Conservation (phyloP, 1,140 invertebrate genomes). For the Drosophila lacteicornis region DNA sequence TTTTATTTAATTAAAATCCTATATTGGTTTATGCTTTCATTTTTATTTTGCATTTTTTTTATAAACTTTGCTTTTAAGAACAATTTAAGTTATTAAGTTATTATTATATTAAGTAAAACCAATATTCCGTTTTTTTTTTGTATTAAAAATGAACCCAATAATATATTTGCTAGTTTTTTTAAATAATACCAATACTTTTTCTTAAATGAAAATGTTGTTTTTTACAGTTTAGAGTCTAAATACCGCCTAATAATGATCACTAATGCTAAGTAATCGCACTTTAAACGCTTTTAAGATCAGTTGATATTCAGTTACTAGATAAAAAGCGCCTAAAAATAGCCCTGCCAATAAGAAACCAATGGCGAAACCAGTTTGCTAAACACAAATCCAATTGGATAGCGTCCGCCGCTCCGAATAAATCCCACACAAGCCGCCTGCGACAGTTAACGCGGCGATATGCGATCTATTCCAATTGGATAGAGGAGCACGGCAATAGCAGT, state of each 20-base stretch:
- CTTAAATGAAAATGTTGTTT: not conserved
- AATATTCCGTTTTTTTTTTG: no score
- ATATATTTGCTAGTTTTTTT: no score
- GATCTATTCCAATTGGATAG: slow-evolving; percentile 40
- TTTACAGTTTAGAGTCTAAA: not conserved
- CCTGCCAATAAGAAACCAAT: slow-evolving; percentile 49
- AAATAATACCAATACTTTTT: no score
- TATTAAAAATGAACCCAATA: no score
- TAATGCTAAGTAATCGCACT: not conserved
- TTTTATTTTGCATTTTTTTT: no score
- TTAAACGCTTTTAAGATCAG: not conserved
- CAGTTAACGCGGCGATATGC: slow-evolving; percentile 54
- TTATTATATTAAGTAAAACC: no score
- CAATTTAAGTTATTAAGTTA: no score
- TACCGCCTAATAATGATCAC: not conserved
- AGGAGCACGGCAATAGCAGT: slow-evolving; percentile 58
- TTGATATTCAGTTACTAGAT: not conserved
- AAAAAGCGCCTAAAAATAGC: slow-evolving; percentile 10
- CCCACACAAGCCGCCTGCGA: slow-evolving; percentile 33
- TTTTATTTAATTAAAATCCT: no score
- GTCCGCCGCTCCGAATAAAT: slow-evolving; percentile 31
- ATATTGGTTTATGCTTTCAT: no score
- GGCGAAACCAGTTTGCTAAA: slow-evolving; percentile 65
- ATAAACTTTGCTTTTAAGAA: no score
- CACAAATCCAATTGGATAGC: slow-evolving; percentile 77